These are phyloP conservation scores for Hypomecis atomaria DNA, from an alignment of 2,888 invertebrate genomes.

Conservation along the genomic window DNA sequence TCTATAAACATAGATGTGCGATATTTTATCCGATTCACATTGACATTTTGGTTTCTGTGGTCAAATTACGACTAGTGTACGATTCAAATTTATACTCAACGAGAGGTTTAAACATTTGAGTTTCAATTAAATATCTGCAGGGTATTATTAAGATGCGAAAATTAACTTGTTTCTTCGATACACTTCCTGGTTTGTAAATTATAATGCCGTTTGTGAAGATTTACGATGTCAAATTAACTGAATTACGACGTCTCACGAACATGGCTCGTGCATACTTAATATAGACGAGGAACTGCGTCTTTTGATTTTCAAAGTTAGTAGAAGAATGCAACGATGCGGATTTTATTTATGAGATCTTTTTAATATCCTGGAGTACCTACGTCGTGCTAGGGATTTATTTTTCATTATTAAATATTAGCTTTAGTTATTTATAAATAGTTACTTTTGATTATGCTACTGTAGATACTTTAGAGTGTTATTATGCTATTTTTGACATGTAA, in stretches of 20 bases:
- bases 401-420: too few relatives aligned
- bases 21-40: conserved; percentile 16
- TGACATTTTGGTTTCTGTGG: conserved; percentile 24
- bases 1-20: conserved; percentile 4
- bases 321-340: conserved; percentile 5
- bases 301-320: conserved; percentile 1
- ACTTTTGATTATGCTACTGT: too few relatives aligned
- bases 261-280: conserved; percentile 11
- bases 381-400: too few relatives aligned
- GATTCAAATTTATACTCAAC: background rate
- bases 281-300: conserved; percentile 4
- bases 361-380: too few relatives aligned
- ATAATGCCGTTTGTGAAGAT: conserved; percentile 36
- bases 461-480: too few relatives aligned
- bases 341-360: background rate
- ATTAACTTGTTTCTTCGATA: conserved; percentile 30
- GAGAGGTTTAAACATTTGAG: conserved; percentile 6
- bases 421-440: too few relatives aligned
- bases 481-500: too few relatives aligned
- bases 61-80: background rate
- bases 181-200: conserved; percentile 38
- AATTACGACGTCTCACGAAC: conserved; percentile 24
- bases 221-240: conserved; percentile 38
- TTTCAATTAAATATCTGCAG: conserved; percentile 19
- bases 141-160: conserved; percentile 29